phyloP scores from a whole-genome alignment of 53 echinoderm and acorn worm genomes.

The Arbacia lixula region DNA sequence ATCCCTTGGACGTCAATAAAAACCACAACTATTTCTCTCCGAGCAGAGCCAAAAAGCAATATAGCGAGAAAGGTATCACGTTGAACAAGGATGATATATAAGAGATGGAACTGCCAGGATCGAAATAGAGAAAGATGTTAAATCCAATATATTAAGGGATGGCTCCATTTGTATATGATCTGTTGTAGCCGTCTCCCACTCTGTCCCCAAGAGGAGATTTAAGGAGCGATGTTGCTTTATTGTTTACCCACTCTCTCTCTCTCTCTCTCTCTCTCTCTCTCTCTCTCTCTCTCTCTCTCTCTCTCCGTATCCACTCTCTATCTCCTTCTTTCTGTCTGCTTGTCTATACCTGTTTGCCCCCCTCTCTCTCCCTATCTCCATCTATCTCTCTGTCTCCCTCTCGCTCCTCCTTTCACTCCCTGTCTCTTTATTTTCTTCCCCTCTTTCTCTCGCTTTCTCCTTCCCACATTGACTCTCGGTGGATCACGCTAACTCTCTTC shows the following conservation, averaged over 20 bases:
- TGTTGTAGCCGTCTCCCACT: neutral
- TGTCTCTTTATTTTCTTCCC: neutral
- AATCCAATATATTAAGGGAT: constrained; percentile 43
- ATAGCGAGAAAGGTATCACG: constrained; percentile 13
- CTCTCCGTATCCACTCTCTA: neutral
- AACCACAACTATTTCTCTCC: constrained; percentile 1
- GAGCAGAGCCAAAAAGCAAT: constrained; percentile 2
- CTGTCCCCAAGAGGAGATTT: too few species aligned
- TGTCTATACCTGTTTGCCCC: constrained; percentile 6
- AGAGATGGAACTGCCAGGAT: constrained; percentile 23
- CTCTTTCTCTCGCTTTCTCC: neutral
- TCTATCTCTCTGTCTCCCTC: neutral
- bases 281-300: neutral
- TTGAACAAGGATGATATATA: constrained; percentile 9
- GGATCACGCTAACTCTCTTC: too few species aligned
- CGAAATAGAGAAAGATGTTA: constrained; percentile 26
- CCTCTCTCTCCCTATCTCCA: neutral
- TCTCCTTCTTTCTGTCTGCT: neutral
- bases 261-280: neutral
- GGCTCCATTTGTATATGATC: constrained; percentile 23
- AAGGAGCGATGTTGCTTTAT: too few species aligned
- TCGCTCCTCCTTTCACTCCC: neutral
- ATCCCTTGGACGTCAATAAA: constrained; percentile 44
- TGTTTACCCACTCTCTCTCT: constrained; percentile 28
- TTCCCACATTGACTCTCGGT: neutral